Conservation (phyloP, 2,797 vertebrate species). For the Sebastes umbrosus region DNA sequence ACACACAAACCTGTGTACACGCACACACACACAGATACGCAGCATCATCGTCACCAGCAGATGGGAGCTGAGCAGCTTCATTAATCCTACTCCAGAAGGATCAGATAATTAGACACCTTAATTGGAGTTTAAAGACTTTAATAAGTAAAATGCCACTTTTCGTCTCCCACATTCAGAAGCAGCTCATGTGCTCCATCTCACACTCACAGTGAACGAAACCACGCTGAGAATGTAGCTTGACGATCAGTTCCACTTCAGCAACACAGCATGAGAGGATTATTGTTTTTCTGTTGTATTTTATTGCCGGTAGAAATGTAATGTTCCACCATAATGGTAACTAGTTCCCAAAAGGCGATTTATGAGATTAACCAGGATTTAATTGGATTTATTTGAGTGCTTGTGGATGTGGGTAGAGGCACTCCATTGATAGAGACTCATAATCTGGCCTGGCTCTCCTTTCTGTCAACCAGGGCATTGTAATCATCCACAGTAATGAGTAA, state of each 20-base stretch:
- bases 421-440: neutral
- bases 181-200: neutral
- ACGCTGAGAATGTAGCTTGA: neutral
- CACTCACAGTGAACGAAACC: neutral
- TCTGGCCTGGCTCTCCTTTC: neutral
- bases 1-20: neutral
- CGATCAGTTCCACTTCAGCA: slow-evolving; percentile 25
- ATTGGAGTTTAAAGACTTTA: slow-evolving; percentile 70
- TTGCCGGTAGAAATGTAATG: neutral
- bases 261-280: neutral
- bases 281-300: slow-evolving; percentile 3
- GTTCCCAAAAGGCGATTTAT: neutral
- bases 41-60: slow-evolving; percentile 57
- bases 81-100: slow-evolving; percentile 65
- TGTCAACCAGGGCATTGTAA: neutral
- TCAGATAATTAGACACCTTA: slow-evolving; percentile 68
- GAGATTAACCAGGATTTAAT: slow-evolving; percentile 21
- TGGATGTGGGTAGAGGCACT: neutral
- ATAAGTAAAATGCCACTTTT: slow-evolving; percentile 51
- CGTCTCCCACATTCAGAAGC: slow-evolving; percentile 12
- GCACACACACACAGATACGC: neutral
- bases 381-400: slow-evolving; percentile 15
- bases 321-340: neutral
- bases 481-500: neutral
- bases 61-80: slow-evolving; percentile 65